Percentiles rank a stretch among this genome's conserved stretches.
These are phyloP conservation scores for Melanotaenia nigrans DNA, from an alignment of 2,797 vertebrate genomes.

Conservation along the genomic window DNA sequence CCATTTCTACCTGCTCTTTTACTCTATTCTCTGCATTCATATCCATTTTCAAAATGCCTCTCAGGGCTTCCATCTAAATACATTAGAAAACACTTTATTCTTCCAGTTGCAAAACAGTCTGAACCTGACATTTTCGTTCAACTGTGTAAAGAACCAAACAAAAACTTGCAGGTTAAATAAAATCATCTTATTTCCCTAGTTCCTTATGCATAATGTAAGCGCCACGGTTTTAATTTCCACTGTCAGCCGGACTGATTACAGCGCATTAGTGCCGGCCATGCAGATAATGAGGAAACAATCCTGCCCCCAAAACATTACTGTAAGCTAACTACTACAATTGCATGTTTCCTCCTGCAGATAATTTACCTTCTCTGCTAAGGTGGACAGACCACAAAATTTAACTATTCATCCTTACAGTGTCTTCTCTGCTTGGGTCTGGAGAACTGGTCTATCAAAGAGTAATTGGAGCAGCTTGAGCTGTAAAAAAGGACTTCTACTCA, in stretches of 20 bases:
- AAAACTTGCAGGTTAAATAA: constrained; percentile 38
- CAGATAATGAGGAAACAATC: constrained; percentile 67
- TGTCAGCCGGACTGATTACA: constrained; percentile 51
- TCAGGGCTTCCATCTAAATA: neutral
- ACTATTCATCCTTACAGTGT: constrained; percentile 25
- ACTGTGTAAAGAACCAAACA: neutral
- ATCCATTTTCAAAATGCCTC: neutral
- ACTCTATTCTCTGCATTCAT: neutral
- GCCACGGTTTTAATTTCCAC: constrained; percentile 50
- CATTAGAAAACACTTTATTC: neutral
- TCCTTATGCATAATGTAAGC: constrained; percentile 61
- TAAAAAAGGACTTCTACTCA: constrained; percentile 54
- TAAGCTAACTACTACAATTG: constrained; percentile 31
- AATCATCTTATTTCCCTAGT: constrained; percentile 22
- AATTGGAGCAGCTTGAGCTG: constrained; percentile 57
- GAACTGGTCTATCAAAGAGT: constrained; percentile 58
- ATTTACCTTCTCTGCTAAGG: constrained; percentile 16
- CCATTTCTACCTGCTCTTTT: constrained; percentile 8
- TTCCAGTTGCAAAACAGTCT: neutral
- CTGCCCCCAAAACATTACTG: constrained; percentile 22
- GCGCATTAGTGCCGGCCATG: constrained; percentile 44
- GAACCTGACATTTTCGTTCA: neutral
- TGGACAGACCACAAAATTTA: constrained; percentile 6
- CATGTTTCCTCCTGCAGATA: constrained; percentile 28
- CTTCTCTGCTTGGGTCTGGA: constrained; percentile 39